Evolutionary conservation across 2,113 vertebrate genomes (phyloP), one percentile per base, ranked within the genome.

Genomic region (Mastomys natalensis): DNA sequence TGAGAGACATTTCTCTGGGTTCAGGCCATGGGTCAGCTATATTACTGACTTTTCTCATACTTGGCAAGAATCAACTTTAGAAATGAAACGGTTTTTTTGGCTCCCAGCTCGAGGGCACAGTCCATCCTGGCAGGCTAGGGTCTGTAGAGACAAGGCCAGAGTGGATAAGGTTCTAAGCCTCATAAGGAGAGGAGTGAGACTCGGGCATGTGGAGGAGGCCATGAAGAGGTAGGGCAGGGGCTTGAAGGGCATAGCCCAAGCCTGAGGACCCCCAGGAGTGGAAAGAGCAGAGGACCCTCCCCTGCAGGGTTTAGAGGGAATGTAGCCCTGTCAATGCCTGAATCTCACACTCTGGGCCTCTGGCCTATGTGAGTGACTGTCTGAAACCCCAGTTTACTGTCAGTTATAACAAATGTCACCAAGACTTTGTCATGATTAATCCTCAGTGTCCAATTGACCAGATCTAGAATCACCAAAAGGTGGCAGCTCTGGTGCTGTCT

Each of bases 301-400:
- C 15, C 5, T 0, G 1, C 64, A 58, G 13, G 40, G 17, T 81
- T 4, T 13, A 4, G 5, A 37, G 31, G 55, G 5, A 6, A 5
- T 0, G 0, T 1, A 17, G 17, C 21, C 74, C 64, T 5, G 0
- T 26, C 0, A 2, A 31, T 51, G 26, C 62, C 31, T 40, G 19
- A 51, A 12, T 37, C 51, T 16, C 22, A 29, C 66, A 48, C 80
- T 1, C 43, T 89, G 5, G n/a, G 68, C 15, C 24, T 43, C 19
- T 40, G 58, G 21, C 15, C 22, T 6, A 17, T 5, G 17, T 45
- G 85, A 16, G 26, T 51, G 48, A 1, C 29, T 29, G 10, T 60
- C 64, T 12, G 85, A 58, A 68, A 40, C 11, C 4, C 58, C 19
- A 4, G 4, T 10, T 17, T 70, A 40, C 16, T 48, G 31, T 7